Percentiles rank a stretch among this genome's conserved stretches.
phyloP scores from a whole-genome alignment of 92 coral and sea anemone species.

The Ricordea florida region DNA sequence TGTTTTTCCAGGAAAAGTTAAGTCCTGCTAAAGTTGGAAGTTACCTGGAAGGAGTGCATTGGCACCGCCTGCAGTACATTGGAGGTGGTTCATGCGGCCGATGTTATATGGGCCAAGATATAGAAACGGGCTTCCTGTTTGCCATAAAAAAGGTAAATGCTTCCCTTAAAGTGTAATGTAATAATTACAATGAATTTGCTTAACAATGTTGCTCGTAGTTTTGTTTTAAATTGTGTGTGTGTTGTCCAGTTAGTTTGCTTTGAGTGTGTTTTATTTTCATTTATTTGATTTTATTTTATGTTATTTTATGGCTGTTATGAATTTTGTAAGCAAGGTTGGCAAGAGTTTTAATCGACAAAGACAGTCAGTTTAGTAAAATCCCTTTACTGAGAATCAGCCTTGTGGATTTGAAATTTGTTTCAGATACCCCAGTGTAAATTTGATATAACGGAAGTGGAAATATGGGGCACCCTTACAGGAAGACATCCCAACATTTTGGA shows the following conservation, averaged over 20 bases:
- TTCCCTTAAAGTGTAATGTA: not conserved
- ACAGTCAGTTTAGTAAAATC: too few species aligned
- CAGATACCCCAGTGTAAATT: conserved; percentile 66
- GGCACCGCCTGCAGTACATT: conserved; percentile 35
- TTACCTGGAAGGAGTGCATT: conserved; percentile 62
- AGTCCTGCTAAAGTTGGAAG: conserved; percentile 58
- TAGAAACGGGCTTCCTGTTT: conserved; percentile 30
- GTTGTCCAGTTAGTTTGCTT: too few species aligned
- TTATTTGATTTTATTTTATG: not conserved
- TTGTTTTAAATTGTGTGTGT: too few species aligned
- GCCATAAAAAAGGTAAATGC: conserved; percentile 82
- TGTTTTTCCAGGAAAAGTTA: conserved; percentile 23
- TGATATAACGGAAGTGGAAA: conserved; percentile 52
- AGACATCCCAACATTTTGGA: conserved; percentile 65
- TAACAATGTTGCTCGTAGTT: not conserved
- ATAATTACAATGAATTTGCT: not conserved
- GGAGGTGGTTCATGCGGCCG: conserved; percentile 86
- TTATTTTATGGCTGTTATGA: too few species aligned
- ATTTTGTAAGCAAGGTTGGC: too few species aligned
- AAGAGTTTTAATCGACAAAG: too few species aligned
- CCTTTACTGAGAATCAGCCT: too few species aligned
- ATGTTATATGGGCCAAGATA: conserved; percentile 56
- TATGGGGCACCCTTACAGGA: conserved; percentile 71
- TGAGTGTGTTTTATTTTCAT: not conserved
- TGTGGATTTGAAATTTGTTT: too few species aligned